Percentiles rank a stretch among this genome's conserved stretches.
phyloP scores from a whole-genome alignment of 2,888 invertebrate species.

The Deroplatys truncata region DNA sequence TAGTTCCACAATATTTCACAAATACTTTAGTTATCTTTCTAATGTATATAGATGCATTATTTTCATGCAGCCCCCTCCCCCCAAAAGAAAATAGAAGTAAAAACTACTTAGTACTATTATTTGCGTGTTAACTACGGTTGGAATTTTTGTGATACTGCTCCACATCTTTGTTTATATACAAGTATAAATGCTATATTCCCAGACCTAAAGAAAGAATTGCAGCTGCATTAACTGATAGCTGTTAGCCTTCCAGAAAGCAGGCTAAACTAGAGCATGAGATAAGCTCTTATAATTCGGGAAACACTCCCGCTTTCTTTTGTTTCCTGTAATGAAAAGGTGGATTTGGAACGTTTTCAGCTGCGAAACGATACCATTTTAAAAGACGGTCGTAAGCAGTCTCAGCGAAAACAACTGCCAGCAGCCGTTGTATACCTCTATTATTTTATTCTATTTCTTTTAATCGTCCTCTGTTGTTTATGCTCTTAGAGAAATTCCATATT shows the following conservation, averaged over 20 bases:
- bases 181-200: not conserved
- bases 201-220: not conserved
- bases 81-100: too few species aligned
- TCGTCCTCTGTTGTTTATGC: not conserved
- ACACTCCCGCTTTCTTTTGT: not conserved
- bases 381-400: not conserved
- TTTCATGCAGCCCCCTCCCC: too few species aligned
- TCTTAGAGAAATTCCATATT: too few species aligned
- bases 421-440: not conserved
- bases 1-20: too few species aligned
- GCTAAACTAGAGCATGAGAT: not conserved
- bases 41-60: too few species aligned
- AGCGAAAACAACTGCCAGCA: not conserved
- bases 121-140: too few species aligned
- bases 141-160: not conserved
- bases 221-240: not conserved
- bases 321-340: not conserved
- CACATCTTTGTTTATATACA: not conserved
- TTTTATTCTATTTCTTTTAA: not conserved
- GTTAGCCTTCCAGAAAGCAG: not conserved
- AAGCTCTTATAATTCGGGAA: not conserved
- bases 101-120: too few species aligned
- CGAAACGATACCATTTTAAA: not conserved
- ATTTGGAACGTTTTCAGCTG: not conserved
- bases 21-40: too few species aligned